A percentile compares a stretch with the other conserved stretches of the same genome.
These are phyloP conservation scores for Phyllopteryx taeniolatus DNA, from an alignment of 2,113 vertebrate species.

Conservation along the genomic window DNA sequence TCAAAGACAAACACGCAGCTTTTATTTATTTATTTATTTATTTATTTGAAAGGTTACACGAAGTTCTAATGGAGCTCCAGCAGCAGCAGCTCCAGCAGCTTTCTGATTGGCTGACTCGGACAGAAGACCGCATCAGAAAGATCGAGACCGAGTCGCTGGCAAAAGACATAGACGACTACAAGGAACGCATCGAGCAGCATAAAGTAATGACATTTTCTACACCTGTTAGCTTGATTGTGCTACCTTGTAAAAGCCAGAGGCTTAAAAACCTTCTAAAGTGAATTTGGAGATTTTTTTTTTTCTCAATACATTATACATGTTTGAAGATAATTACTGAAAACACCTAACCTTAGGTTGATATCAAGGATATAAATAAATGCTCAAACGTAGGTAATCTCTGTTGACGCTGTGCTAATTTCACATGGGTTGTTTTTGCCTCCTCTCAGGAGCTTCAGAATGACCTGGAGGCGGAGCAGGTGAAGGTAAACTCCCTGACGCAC, in stretches of 20 bases:
- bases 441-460: conserved; percentile 86
- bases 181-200: conserved; percentile 85
- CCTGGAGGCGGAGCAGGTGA: conserved; percentile 92
- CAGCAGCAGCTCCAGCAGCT: conserved; percentile 92
- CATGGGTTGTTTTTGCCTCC: conserved; percentile 4
- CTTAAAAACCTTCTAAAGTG: too few relatives aligned
- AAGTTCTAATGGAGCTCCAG: conserved; percentile 93
- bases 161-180: conserved; percentile 77
- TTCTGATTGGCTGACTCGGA: conserved; percentile 86
- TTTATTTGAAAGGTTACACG: conserved; percentile 80
- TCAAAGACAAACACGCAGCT: conserved; percentile 4
- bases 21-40: background rate
- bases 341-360: too few relatives aligned
- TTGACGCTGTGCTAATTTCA: background rate
- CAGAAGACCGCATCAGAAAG: conserved; percentile 87
- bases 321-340: too few relatives aligned
- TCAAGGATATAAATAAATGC: too few relatives aligned
- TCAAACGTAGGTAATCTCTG: background rate
- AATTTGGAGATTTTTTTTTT: too few relatives aligned
- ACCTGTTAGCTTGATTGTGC: background rate
- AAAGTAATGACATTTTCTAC: conserved; percentile 67
- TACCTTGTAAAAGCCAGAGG: background rate
- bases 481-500: conserved; percentile 96
- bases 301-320: too few relatives aligned
- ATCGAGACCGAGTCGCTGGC: conserved; percentile 78